Base-by-base conservation (phyloP, 2,888 invertebrate species). In the Drosophila rellima region DNA sequence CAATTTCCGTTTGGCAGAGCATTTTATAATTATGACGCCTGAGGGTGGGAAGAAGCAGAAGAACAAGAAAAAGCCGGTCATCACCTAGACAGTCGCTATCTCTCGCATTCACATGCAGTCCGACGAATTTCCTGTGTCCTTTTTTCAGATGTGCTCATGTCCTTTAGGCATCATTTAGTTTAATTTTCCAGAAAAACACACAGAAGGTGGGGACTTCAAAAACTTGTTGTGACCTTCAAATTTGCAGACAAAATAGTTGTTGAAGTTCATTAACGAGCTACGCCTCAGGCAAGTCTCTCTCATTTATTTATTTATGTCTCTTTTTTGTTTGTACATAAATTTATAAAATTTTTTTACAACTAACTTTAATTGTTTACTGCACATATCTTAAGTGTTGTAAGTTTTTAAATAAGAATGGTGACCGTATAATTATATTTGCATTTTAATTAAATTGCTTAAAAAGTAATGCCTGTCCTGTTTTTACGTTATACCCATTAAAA, bases 21-120 rank as follows among this genome's bases (percentile, higher is more conserved):
- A 60, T 45, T 74, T 65, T 61, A 80, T 82, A 82, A 82, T 80
- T 80, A 74, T 76, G 82, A 65, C 60, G 44, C 44, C 44, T 35
- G 33, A 45, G 44, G 45, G 37, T 29, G 20, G 57, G 18, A 26
- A 20, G 35, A 6, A 10, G 26, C 8, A 1, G 35, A 4, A 7
- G 31, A 2, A 18, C 31, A n/a, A 17, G 48, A n/a, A 8, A 11
- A 15, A 5, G 18, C 31, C 23, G 20, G 20, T 31, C 37, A 48
- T 35, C 23, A 74, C 59, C 63, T 67, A 77, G 67, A 52, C 63
- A 52, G 47, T 56, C 45, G 64, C 66, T 76, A 73, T 76, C 65
- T 76, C 70, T 50, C 45, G 23, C 48, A 48, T 47, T 65, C 48
- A 33, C 50, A 74, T 67, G 61, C 77, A 65, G 50, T 11, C 48